Base-by-base conservation (phyloP, 2,888 invertebrate species). In the Heliconius aoede region DNA sequence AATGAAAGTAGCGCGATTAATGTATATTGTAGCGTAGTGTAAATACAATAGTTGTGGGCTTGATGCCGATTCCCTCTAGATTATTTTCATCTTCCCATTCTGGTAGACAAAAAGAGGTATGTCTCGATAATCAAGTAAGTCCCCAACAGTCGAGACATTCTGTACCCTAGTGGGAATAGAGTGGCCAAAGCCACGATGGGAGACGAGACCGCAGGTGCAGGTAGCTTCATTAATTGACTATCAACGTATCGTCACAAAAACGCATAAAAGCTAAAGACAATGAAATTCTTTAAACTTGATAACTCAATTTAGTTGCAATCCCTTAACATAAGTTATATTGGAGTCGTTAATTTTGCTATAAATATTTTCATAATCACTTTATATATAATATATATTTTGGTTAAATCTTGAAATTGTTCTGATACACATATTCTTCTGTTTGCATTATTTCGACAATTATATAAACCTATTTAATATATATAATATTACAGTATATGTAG, bases 221-320 rank as follows among this genome's bases (percentile, higher is more conserved):
- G 93, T 93, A 93, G 91, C 90, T 84, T 85, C 90, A 90, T 91
- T 94, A 94, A 94, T 94, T 92, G 93, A 91, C 92, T 93, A 93
- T 94, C 92, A 93, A 93, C 88, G 92, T 89, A 92, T 91, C 91
- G 87, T 90, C 91, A 90, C 89, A 92, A 92, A 78, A 92, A 90
- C 88, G 84, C 85, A 84, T 85, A 87, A 87, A 88, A 87, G 86
- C 84, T 86, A 89, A 92, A 93, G 92, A 94, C 94, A 94, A 94
- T 94, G 94, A 93, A 92, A 92, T 94, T 93, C 89, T 93, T 91
- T 85, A 90, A 92, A 92, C 87, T 92, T 93, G 93, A 94, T 94
- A 93, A 94, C 94, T 94, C 91, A 94, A 94, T 94, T 94, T 93
- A 85, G 90, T 86, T 83, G 80, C 81, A 82, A 85, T 79, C 80